These are phyloP conservation scores for Pungitius pungitius DNA, from an alignment of 2,113 vertebrate species.

Conservation along the genomic window DNA sequence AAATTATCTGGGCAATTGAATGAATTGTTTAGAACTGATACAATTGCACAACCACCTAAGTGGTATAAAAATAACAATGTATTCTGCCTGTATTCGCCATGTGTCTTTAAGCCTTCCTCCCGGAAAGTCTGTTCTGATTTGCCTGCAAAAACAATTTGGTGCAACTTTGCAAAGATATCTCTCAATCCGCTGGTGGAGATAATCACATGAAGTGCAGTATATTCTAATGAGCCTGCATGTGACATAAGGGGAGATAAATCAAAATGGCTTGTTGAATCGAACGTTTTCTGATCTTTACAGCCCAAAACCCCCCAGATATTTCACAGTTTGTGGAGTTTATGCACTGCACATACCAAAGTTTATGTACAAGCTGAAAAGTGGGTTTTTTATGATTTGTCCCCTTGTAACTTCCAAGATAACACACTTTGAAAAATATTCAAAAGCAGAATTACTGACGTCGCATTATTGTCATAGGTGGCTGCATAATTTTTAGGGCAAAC, in stretches of 20 bases:
- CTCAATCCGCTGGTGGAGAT: no score
- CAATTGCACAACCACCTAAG: not conserved
- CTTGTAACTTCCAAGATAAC: slow-evolving; percentile 21
- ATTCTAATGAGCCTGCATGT: no score
- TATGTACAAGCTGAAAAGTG: not conserved
- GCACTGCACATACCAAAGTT: not conserved
- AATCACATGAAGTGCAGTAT: no score
- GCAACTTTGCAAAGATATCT: no score
- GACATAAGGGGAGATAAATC: no score
- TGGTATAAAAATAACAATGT: no score
- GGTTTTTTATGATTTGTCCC: not conserved
- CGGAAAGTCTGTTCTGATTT: no score
- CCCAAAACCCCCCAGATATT: not conserved
- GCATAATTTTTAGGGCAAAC: slow-evolving; percentile 1
- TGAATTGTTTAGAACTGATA: not conserved
- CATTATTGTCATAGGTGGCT: slow-evolving; percentile 28
- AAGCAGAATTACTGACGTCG: slow-evolving; percentile 32
- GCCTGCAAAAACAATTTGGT: no score
- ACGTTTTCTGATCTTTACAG: not conserved
- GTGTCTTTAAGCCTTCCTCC: no score
- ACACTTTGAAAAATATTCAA: slow-evolving; percentile 22
- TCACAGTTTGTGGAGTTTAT: not conserved
- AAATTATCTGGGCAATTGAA: not conserved
- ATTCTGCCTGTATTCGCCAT: no score
- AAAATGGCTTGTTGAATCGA: no score